Conservation (phyloP, 2,797 vertebrate genomes). For the Betta splendens region DNA sequence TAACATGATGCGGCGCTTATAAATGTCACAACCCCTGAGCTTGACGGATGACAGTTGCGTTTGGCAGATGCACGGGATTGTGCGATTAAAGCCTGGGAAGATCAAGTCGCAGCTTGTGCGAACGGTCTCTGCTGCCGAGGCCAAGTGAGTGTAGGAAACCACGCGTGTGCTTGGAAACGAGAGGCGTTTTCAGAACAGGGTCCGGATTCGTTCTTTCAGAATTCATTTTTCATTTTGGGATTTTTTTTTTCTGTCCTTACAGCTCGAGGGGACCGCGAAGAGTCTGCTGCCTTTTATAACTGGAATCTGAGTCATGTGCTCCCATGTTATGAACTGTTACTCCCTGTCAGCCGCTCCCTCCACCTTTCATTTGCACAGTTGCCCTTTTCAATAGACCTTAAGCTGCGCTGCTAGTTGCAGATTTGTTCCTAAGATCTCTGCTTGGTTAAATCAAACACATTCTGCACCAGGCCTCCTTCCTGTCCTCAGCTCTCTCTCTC, state of each 20-base stretch:
- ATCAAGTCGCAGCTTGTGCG: slow-evolving; percentile 36
- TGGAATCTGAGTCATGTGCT: slow-evolving; percentile 31
- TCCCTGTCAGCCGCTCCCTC: slow-evolving; percentile 22
- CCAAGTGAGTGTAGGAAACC: slow-evolving; percentile 15
- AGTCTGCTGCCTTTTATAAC: slow-evolving; percentile 15
- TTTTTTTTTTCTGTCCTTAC: slow-evolving; percentile 21
- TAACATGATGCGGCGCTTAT: slow-evolving; percentile 38
- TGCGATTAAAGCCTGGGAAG: slow-evolving; percentile 19
- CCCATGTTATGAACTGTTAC: slow-evolving; percentile 24
- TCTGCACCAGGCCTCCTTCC: neutral
- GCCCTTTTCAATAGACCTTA: slow-evolving; percentile 10
- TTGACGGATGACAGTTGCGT: slow-evolving; percentile 32
- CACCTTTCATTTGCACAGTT: slow-evolving; percentile 31
- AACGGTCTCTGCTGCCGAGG: slow-evolving; percentile 27
- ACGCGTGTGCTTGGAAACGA: too few relatives aligned
- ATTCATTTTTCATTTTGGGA: slow-evolving; percentile 10
- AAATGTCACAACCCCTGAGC: slow-evolving; percentile 29
- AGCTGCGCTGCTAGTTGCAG: slow-evolving; percentile 13
- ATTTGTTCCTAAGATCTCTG: slow-evolving; percentile 27
- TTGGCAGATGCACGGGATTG: slow-evolving; percentile 20
- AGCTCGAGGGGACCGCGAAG: slow-evolving; percentile 9
- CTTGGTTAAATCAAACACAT: slow-evolving; percentile 35
- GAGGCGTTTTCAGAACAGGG: neutral
- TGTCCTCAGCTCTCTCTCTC: neutral
- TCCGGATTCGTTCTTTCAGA: slow-evolving; percentile 3